Conservation (phyloP, 2,888 invertebrate genomes). For the Phragmatobia fuliginosa region DNA sequence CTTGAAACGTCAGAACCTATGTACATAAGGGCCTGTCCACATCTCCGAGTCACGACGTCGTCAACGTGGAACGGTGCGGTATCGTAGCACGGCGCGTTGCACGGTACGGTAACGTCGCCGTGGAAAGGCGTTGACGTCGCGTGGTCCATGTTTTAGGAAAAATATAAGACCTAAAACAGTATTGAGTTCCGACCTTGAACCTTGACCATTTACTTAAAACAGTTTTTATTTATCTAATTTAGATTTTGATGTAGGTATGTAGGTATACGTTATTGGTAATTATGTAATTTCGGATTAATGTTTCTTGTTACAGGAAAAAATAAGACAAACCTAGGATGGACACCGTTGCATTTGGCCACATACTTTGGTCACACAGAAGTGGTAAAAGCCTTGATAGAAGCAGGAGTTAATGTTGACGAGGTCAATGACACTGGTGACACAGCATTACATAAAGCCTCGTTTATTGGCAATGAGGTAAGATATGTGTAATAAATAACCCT, state of each 20-base stretch:
- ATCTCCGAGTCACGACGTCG: no score
- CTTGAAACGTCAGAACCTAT: no score
- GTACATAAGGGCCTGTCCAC: no score
- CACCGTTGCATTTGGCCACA: slow-evolving; percentile 89
- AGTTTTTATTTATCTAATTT: not conserved
- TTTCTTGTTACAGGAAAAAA: slow-evolving; percentile 79
- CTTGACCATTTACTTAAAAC: not conserved
- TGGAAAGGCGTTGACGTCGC: no score
- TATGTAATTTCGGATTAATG: no score
- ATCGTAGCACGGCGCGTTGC: no score
- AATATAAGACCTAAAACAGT: no score
- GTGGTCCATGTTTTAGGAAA: no score
- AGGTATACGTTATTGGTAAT: no score
- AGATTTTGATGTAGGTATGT: no score
- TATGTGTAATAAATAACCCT: not conserved
- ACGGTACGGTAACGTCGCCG: no score
- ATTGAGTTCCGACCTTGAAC: not conserved
- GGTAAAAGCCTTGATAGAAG: slow-evolving; percentile 84
- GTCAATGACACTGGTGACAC: slow-evolving; percentile 89
- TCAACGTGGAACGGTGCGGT: no score
- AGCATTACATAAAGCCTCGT: slow-evolving; percentile 89
- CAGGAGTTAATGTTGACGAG: slow-evolving; percentile 87
- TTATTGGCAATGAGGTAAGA: slow-evolving; percentile 88
- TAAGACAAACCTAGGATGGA: slow-evolving; percentile 90
- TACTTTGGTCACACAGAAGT: slow-evolving; percentile 89